Conservation (phyloP, 2,113 vertebrate genomes). For the Hepsetus odoe region DNA sequence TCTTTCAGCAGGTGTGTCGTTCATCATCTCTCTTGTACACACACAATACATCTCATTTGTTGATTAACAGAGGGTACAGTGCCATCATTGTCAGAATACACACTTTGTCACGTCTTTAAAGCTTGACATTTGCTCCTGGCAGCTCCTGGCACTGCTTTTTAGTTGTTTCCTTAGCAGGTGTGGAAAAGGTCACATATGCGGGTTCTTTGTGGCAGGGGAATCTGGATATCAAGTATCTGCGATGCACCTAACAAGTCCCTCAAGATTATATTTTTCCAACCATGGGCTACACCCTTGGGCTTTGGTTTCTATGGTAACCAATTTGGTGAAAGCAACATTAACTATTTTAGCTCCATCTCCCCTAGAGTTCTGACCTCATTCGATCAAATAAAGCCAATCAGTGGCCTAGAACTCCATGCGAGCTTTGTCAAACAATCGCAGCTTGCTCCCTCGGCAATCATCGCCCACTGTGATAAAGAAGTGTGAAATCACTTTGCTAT, state of each 20-base stretch:
- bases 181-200: neutral
- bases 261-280: neutral
- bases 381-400: neutral
- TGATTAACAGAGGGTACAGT: neutral
- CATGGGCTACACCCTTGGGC: neutral
- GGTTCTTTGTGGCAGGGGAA: neutral
- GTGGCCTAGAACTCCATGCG: neutral
- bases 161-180: neutral
- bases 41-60: neutral
- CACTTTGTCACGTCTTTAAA: neutral
- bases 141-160: neutral
- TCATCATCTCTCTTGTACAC: neutral
- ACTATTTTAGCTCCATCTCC: neutral
- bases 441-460: neutral
- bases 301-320: neutral
- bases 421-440: neutral
- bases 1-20: no score
- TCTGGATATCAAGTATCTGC: slow-evolving; percentile 1
- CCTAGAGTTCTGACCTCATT: neutral
- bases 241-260: neutral
- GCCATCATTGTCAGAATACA: neutral
- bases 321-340: slow-evolving; percentile 7
- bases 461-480: neutral
- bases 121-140: neutral
- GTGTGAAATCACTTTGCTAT: slow-evolving; percentile 26